Percentiles rank a stretch among this genome's conserved stretches.
phyloP scores from a whole-genome alignment of 1,140 invertebrate species.

The Temnothorax curvispinosus region DNA sequence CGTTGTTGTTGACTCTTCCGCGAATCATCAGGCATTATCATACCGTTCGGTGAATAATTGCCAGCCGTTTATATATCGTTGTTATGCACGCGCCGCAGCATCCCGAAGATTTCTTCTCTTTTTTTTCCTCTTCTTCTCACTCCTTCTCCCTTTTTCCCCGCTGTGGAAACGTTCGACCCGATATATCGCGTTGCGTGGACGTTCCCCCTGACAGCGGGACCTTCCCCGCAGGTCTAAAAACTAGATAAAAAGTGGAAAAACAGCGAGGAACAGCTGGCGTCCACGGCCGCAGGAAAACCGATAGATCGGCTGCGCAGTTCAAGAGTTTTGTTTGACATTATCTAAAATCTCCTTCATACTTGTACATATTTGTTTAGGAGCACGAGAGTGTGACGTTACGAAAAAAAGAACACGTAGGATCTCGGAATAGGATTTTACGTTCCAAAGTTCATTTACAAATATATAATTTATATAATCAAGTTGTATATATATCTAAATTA shows the following conservation, averaged over 20 bases:
- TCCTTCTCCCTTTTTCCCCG: background rate
- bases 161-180: slow-evolving; percentile 24
- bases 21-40: slow-evolving; percentile 46
- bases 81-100: slow-evolving; percentile 31
- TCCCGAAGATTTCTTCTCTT: background rate
- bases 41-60: slow-evolving; percentile 48
- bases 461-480: background rate
- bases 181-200: slow-evolving; percentile 21
- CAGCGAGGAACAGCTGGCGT: slow-evolving; percentile 9
- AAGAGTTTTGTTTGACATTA: slow-evolving; percentile 26
- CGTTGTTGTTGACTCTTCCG: slow-evolving; percentile 44
- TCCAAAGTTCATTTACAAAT: background rate
- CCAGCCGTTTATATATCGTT: slow-evolving; percentile 25
- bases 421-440: background rate
- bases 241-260: slow-evolving; percentile 30
- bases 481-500: background rate
- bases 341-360: slow-evolving; percentile 10
- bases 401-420: background rate
- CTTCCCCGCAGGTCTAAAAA: slow-evolving; percentile 33
- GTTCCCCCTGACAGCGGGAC: background rate
- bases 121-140: background rate
- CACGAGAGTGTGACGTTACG: background rate
- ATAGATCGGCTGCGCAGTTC: background rate
- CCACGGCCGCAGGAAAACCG: background rate
- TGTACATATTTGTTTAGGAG: slow-evolving; percentile 32